Evolutionary conservation across 35 echinoderm and acorn worm genomes (phyloP), one percentile per base, ranked within the genome.

Genomic region (Apostichopus californicus): DNA sequence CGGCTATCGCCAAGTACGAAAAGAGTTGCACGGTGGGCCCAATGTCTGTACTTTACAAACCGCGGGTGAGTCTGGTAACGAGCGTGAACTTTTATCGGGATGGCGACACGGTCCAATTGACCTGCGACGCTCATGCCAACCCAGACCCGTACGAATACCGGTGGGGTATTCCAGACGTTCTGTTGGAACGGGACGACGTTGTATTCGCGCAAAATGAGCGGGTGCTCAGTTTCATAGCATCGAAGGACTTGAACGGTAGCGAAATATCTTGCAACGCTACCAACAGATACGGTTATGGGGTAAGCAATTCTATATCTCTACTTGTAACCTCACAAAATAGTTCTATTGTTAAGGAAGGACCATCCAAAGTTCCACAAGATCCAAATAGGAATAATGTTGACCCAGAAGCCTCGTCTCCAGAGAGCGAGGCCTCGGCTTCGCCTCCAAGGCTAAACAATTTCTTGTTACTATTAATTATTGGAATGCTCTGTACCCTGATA

Each of bases 1-100:
- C 59, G 5, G 95, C 95, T 15, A 79, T 91, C 54, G 63, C 73
- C n/a, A 23, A 28, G 5, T 85, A 89, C 25, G 81, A 77, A 53
- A 90, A 90, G 77, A 94, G 84, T 77, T 96, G 95, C 53, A 92
- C 86, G 46, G 77, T 96, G 8, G 93, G 90, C 13, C 90, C 90
- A 7, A 9, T 96, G 5, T 81, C 92, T 53, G 90, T 96, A n/a
- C 10, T 90, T 22, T 96, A 94, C 25, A 66, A 81, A 92, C 95
- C 93, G 9, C 24, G 57, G 59, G 93, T 90, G 21, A 81, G 17
- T 14, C 72, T 96, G 12, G 83, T 94, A 18, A 52, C 21, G 17
- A 22, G 77, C 63, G 17, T 5, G 18, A 58, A 58, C 15, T 56
- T 55, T 4, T 78, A 89, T 28, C 60, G 65, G 8, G 54, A 91